Conservation (phyloP, 2,888 invertebrate genomes). For the Venusia cambrica region DNA sequence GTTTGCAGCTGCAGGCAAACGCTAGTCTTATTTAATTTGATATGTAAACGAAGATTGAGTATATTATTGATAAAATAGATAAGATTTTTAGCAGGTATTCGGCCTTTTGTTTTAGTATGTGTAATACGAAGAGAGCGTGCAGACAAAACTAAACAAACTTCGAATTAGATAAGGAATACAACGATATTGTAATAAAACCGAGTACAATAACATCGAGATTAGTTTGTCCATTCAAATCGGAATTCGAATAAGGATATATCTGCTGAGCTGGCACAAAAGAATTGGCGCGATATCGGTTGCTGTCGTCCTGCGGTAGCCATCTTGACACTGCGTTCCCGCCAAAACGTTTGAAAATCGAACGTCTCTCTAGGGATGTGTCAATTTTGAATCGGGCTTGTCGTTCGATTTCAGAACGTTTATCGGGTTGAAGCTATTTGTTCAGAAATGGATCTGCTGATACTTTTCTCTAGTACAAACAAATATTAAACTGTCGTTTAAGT, state of each 20-base stretch:
- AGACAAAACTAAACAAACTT: too few species aligned
- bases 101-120: too few species aligned
- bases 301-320: constrained; percentile 42
- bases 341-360: constrained; percentile 34
- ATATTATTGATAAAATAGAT: too few species aligned
- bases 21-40: too few species aligned
- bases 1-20: too few species aligned
- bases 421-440: constrained; percentile 44
- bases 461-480: constrained; percentile 11
- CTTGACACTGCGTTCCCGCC: constrained; percentile 34
- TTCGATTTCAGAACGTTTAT: constrained; percentile 68
- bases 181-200: constrained; percentile 44
- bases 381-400: constrained; percentile 33
- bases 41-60: too few species aligned
- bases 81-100: too few species aligned
- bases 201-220: constrained; percentile 62
- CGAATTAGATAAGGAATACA: constrained; percentile 31
- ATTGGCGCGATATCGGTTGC: constrained; percentile 68
- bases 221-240: constrained; percentile 66
- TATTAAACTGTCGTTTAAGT: neutral
- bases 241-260: constrained; percentile 59
- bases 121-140: too few species aligned
- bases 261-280: constrained; percentile 59
- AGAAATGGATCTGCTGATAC: constrained; percentile 27
- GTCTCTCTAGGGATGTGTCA: constrained; percentile 52